Evolutionary conservation across 2,888 invertebrate genomes (phyloP).

Genomic region (Lithophane leautieri): DNA sequence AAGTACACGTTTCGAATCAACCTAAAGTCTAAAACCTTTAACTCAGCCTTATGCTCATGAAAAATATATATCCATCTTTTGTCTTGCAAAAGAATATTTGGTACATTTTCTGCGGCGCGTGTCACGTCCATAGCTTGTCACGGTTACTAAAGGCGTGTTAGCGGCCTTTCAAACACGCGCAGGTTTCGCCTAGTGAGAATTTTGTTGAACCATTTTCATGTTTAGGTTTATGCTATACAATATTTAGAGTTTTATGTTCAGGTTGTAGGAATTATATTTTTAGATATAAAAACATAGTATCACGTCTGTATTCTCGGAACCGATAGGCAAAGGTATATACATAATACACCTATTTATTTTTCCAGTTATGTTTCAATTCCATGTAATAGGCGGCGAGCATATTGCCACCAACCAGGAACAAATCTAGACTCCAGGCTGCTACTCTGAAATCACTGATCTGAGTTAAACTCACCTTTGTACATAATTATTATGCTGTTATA

Average conservation of each 20-base stretch:
- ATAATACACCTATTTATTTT: neutral
- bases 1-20: neutral
- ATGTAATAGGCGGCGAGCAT: neutral
- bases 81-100: conserved; percentile 36
- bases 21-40: neutral
- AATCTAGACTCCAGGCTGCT: neutral
- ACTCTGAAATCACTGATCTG: too few species aligned
- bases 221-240: neutral
- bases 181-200: neutral
- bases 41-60: conserved; percentile 8
- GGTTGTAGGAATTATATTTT: neutral
- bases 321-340: neutral
- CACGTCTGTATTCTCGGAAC: neutral
- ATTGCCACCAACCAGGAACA: neutral
- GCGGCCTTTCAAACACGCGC: conserved; percentile 36
- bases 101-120: conserved; percentile 28
- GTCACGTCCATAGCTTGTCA: conserved; percentile 51
- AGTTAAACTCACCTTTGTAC: neutral
- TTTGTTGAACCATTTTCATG: conserved; percentile 31
- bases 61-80: conserved; percentile 33
- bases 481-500: neutral
- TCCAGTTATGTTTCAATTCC: neutral
- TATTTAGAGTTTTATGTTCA: neutral
- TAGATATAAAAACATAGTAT: neutral
- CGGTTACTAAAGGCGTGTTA: conserved; percentile 44